A percentile compares a stretch with the other conserved stretches of the same genome.
Evolutionary conservation across 2,797 vertebrate genomes (phyloP).

Genomic region (Arrhamphus sclerolepis): DNA sequence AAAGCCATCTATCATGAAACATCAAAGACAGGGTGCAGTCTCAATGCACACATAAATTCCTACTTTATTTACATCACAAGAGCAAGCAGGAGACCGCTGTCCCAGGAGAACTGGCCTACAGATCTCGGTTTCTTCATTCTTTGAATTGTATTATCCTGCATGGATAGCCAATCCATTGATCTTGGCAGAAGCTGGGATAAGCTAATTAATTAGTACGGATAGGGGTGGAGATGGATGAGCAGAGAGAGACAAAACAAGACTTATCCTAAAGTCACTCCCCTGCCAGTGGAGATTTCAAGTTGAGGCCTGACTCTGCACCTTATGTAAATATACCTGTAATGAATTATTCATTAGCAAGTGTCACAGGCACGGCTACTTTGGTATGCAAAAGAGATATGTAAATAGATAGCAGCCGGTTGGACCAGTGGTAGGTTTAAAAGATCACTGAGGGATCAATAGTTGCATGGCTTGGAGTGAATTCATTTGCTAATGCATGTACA

Average conservation of each 20-base stretch:
- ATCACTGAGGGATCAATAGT: constrained; percentile 66
- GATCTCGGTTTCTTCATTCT: constrained; percentile 38
- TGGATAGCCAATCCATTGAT: constrained; percentile 56
- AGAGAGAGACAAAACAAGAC: constrained; percentile 33
- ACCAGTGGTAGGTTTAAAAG: constrained; percentile 46
- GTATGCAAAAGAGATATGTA: constrained; percentile 68
- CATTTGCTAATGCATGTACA: constrained; percentile 52
- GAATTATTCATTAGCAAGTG: constrained; percentile 65
- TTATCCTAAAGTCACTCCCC: constrained; percentile 29
- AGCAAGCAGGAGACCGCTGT: constrained; percentile 25
- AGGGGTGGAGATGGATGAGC: neutral
- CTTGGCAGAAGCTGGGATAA: constrained; percentile 57
- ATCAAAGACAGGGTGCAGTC: constrained; percentile 57
- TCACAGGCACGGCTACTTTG: constrained; percentile 61
- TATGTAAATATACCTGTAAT: constrained; percentile 63
- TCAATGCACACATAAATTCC: constrained; percentile 54
- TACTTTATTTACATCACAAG: constrained; percentile 48
- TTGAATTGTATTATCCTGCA: constrained; percentile 45
- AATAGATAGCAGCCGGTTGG: constrained; percentile 54
- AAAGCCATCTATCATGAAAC: constrained; percentile 29
- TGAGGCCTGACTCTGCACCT: constrained; percentile 32
- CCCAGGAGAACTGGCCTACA: constrained; percentile 25
- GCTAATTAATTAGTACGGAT: constrained; percentile 59
- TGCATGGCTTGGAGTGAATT: constrained; percentile 30
- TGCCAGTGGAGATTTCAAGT: constrained; percentile 42